Evolutionary conservation across 2,797 vertebrate genomes (phyloP).

Genomic region (Notolepis coatsorum): DNA sequence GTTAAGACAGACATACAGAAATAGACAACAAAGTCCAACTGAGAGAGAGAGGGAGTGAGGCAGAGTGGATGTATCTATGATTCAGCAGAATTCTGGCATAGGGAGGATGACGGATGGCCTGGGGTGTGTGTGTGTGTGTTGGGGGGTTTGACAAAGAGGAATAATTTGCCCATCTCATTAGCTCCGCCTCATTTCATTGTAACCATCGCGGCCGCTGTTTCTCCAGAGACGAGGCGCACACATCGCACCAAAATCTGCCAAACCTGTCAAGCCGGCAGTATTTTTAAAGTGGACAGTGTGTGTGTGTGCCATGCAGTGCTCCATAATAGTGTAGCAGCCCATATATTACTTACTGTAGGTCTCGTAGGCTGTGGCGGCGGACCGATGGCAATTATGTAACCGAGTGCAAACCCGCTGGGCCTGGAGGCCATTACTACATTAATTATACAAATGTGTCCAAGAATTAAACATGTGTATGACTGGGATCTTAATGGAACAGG

Average conservation of each 20-base stretch:
- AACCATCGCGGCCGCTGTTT: constrained; percentile 49
- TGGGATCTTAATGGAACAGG: constrained; percentile 38
- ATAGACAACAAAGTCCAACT: constrained; percentile 51
- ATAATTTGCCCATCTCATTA: constrained; percentile 75
- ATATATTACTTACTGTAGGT: constrained; percentile 42
- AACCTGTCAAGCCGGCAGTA: constrained; percentile 5
- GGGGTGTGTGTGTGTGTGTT: constrained; percentile 6
- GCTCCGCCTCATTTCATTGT: constrained; percentile 73
- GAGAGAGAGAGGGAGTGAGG: constrained; percentile 54
- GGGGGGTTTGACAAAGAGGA: constrained; percentile 25
- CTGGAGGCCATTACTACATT: constrained; percentile 55
- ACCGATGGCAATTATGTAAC: constrained; percentile 61
- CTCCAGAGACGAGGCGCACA: constrained; percentile 33
- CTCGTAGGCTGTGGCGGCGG: constrained; percentile 37
- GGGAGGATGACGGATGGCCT: constrained; percentile 55
- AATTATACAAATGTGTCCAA: constrained; percentile 61
- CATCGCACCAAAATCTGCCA: constrained; percentile 15
- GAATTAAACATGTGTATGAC: constrained; percentile 47
- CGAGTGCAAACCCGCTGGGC: constrained; percentile 30
- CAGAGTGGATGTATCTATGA: constrained; percentile 60
- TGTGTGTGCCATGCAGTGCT: constrained; percentile 27
- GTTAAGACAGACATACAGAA: neutral
- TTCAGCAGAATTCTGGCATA: constrained; percentile 70
- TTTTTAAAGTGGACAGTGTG: constrained; percentile 32
- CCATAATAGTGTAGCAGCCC: constrained; percentile 34